phyloP scores from a whole-genome alignment of 2,888 invertebrate genomes.

The Desoria tigrina region DNA sequence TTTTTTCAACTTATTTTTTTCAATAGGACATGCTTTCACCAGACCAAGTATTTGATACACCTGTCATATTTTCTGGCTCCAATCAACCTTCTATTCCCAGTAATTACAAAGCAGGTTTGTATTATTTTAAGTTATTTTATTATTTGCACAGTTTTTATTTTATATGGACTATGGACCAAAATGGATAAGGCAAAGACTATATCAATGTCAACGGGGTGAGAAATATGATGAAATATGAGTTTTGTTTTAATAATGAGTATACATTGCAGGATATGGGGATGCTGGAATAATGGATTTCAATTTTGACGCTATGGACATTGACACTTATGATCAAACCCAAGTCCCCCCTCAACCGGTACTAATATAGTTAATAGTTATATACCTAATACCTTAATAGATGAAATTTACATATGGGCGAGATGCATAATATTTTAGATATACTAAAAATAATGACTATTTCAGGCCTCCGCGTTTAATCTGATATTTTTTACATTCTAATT shows the following conservation, averaged over 20 bases:
- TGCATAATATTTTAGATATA: too few species aligned
- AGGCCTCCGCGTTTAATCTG: too few species aligned
- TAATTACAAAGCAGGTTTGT: conserved; percentile 51
- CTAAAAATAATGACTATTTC: too few species aligned
- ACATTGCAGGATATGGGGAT: conserved; percentile 52
- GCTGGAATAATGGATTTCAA: conserved; percentile 54
- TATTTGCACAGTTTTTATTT: conserved; percentile 6
- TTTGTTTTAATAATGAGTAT: not conserved
- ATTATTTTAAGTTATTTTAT: conserved; percentile 1
- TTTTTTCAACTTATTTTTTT: conserved; percentile 34
- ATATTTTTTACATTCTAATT: too few species aligned
- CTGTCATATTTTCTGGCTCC: conserved; percentile 78
- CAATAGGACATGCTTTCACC: conserved; percentile 83
- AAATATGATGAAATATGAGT: not conserved
- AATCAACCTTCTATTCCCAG: conserved; percentile 82
- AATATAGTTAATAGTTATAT: too few species aligned
- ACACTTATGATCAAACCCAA: conserved; percentile 59
- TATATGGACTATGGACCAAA: not conserved
- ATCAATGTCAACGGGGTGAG: too few species aligned
- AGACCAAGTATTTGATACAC: conserved; percentile 81
- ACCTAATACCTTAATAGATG: too few species aligned
- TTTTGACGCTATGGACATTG: conserved; percentile 52
- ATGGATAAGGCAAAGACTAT: too few species aligned
- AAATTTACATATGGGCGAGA: too few species aligned
- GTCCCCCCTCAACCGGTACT: conserved; percentile 79